Percentiles rank a stretch among this genome's conserved stretches.
These are phyloP conservation scores for Zaprionus gabonicus DNA, from an alignment of 1,140 invertebrate species.

Conservation along the genomic window DNA sequence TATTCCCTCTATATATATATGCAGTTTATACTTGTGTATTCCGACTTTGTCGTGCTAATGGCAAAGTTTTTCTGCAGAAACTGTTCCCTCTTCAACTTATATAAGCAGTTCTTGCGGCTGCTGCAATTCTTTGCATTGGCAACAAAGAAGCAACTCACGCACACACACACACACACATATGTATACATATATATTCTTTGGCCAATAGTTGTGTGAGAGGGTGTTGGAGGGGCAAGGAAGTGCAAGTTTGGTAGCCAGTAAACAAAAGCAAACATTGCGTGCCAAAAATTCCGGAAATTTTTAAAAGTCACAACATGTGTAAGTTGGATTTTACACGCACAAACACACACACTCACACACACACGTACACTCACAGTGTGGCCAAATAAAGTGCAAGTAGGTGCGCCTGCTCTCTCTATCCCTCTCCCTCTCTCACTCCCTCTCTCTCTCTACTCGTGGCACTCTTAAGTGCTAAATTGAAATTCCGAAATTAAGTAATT, in stretches of 20 bases:
- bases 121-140: constrained; percentile 33
- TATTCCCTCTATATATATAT: neutral
- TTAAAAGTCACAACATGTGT: constrained; percentile 80
- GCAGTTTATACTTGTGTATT: neutral
- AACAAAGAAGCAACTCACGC: constrained; percentile 18
- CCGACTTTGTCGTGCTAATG: constrained; percentile 14
- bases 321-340: constrained; percentile 68
- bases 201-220: neutral
- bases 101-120: constrained; percentile 18
- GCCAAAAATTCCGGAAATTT: constrained; percentile 81
- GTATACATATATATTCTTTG: neutral
- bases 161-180: constrained; percentile 13
- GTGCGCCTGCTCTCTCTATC: neutral
- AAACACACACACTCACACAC: constrained; percentile 15
- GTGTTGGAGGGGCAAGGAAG: neutral
- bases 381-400: constrained; percentile 26
- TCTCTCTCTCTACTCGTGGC: constrained; percentile 33
- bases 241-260: constrained; percentile 53
- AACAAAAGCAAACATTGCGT: constrained; percentile 78
- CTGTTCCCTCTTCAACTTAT: constrained; percentile 7
- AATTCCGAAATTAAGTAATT: constrained; percentile 83
- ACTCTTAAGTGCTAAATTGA: constrained; percentile 80
- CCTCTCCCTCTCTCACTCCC: neutral
- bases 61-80: constrained; percentile 19
- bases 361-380: neutral